phyloP scores from a whole-genome alignment of 37 sponge, comb jelly and placozoan species.

The Sycon ciliatum region DNA sequence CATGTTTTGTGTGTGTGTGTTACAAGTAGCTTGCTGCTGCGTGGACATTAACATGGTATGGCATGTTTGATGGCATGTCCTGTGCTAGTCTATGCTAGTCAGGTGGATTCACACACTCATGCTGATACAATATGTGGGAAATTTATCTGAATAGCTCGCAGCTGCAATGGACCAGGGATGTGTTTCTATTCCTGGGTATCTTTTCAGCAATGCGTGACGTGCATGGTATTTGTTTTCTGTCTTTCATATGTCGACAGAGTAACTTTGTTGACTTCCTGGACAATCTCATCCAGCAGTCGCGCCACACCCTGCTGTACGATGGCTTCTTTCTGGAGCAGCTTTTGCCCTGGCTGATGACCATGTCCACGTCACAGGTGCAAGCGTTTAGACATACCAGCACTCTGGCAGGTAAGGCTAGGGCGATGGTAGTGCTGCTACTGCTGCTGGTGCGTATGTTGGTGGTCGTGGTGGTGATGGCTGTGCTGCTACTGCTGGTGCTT shows the following conservation, averaged over 20 bases:
- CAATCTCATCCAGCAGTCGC: constrained; percentile 49
- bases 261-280: constrained; percentile 66
- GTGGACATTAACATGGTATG: background rate
- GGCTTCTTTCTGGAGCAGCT: constrained; percentile 80
- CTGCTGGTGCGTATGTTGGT: background rate
- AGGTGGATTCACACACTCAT: no score
- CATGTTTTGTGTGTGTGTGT: background rate
- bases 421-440: no score
- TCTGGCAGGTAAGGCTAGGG: constrained; percentile 65
- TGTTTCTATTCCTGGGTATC: no score
- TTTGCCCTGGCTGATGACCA: constrained; percentile 68
- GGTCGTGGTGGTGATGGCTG: background rate
- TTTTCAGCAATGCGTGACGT: no score
- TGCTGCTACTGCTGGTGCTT: background rate
- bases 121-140: no score
- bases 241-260: no score
- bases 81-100: no score
- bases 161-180: no score
- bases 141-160: background rate
- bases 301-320: constrained; percentile 73
- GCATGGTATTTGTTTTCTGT: no score
- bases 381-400: constrained; percentile 94
- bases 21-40: background rate
- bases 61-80: background rate
- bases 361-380: constrained; percentile 75